These are phyloP conservation scores for Hemichromis elongatus DNA, from an alignment of 2,113 vertebrate genomes.

Conservation along the genomic window DNA sequence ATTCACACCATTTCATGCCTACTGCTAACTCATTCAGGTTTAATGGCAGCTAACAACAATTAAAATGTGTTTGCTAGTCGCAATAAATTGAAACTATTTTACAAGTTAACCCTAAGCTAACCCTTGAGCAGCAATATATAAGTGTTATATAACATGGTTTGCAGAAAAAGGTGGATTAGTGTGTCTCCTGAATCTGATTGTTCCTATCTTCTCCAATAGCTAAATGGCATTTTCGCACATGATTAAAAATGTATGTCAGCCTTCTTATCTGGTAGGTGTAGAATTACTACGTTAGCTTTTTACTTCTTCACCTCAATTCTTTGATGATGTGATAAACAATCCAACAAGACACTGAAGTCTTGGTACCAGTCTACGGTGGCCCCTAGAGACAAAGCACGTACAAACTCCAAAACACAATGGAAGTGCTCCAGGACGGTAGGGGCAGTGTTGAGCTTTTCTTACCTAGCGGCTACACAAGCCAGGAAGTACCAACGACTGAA, in stretches of 20 bases:
- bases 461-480: too few species aligned
- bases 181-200: neutral
- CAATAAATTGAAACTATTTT: neutral
- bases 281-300: neutral
- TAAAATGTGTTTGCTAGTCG: neutral
- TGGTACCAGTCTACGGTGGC: neutral
- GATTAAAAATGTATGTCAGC: neutral
- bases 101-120: neutral
- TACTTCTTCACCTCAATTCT: neutral
- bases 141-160: neutral
- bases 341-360: neutral
- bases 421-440: too few species aligned
- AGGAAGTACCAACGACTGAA: too few species aligned
- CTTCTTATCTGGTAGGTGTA: neutral
- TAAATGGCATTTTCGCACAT: neutral
- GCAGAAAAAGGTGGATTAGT: neutral
- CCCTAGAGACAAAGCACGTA: too few species aligned
- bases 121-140: neutral
- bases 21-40: neutral
- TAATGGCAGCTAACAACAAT: neutral
- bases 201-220: neutral
- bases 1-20: fast-evolving
- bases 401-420: too few species aligned
- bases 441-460: too few species aligned
- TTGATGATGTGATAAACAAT: neutral